A percentile compares a stretch with the other conserved stretches of the same genome.
These are phyloP conservation scores for Apis dorsata DNA, from an alignment of 1,140 invertebrate genomes.

Conservation along the genomic window DNA sequence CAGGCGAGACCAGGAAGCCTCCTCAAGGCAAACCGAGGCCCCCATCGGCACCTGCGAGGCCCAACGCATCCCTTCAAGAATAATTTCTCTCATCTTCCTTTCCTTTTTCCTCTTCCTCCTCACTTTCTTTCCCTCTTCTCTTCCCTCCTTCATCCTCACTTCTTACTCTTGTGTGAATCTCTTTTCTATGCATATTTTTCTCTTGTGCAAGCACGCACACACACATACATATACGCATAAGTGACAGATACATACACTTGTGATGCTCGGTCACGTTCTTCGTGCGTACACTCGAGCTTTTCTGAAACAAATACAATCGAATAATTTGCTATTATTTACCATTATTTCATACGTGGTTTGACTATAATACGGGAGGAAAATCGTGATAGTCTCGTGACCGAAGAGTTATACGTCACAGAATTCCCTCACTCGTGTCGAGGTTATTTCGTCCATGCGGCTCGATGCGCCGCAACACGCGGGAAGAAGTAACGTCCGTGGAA, in stretches of 20 bases:
- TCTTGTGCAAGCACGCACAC: background rate
- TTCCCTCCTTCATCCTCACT: background rate
- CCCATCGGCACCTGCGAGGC: slow-evolving; percentile 76
- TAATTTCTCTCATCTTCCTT: slow-evolving; percentile 58
- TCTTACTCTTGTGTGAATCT: background rate
- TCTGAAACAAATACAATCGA: background rate
- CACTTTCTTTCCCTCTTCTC: background rate
- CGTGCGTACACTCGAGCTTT: background rate
- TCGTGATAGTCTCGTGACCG: background rate
- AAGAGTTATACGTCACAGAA: background rate
- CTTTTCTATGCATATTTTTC: background rate
- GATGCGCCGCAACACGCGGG: background rate
- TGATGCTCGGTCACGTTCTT: slow-evolving; percentile 1
- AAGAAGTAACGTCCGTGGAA: background rate
- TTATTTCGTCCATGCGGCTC: background rate
- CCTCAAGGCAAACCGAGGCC: slow-evolving; percentile 80
- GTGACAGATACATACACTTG: background rate
- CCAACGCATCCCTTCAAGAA: slow-evolving; percentile 65
- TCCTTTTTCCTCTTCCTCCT: slow-evolving; percentile 28
- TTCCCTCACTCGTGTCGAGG: background rate
- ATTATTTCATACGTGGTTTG: background rate
- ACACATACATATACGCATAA: background rate
- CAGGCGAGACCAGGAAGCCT: slow-evolving; percentile 79
- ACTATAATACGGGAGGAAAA: background rate
- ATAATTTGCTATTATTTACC: too few species aligned